Evolutionary conservation across 2,888 invertebrate genomes (phyloP), one percentile per base, ranked within the genome.

Genomic region (Caenorhabditis macrosperma): DNA sequence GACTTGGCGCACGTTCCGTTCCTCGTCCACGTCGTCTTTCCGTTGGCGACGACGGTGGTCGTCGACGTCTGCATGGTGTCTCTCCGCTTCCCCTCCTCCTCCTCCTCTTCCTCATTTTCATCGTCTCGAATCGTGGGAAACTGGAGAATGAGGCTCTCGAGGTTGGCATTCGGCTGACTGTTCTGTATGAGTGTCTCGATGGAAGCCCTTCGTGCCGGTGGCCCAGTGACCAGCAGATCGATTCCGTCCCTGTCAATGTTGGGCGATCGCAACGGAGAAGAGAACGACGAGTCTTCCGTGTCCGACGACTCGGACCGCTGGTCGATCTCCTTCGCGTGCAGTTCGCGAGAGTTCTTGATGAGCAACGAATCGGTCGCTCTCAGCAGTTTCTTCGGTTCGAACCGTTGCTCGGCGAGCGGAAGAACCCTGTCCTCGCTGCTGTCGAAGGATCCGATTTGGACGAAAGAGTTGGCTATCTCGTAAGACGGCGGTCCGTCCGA

Each of bases 401-500:
- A 44, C 26, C 52, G 85, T 26, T 82, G 86, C 22, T 26, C 17
- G 6, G 28, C 1, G 4, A 24, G 83, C 15, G 38, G 38, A 9
- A 38, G 46, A 46, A 28, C 33, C 35, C 30, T 46, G 1, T 63
- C 30, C 10, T 35, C 68, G 33, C 52, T n/a, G n/a, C n/a, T 30
- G 5, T 67, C 71, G 54, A 54, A 78, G 0, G 54, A 24, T 10
- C 35, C 63, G 30, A 75, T 72, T 44, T 85, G 82, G 3, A 67
- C 71, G 35, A 85, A 84, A 17, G 79, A 66, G 44, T 82, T 85
- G 38, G 86, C 86, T 24, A 86, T 72, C 22, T 85, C 81, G 66
- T 86, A 87, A 41, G 77, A 77, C 12, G 91, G 91, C 12, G 91
- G 91, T 3, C 89, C 90, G 33, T 88, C 84, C 2, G 90, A 81